Evolutionary conservation across 2,113 vertebrate species (phyloP).

Genomic region (Athene noctua): DNA sequence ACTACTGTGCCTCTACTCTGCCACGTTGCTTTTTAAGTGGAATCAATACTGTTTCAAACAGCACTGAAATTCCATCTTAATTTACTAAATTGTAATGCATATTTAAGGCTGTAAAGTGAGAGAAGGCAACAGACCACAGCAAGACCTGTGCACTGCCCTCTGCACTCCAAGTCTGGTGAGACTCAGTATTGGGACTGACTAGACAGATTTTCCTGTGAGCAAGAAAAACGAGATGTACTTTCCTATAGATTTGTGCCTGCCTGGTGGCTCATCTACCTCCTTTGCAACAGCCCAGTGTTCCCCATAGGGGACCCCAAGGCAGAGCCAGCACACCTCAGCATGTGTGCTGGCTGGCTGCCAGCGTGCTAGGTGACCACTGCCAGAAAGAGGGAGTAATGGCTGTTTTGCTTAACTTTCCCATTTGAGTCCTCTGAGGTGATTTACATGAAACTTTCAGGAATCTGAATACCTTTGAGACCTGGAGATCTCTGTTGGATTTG

Average conservation of each 20-base stretch:
- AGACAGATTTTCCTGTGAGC: background rate
- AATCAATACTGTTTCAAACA: background rate
- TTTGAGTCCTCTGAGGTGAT: background rate
- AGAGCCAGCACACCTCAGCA: background rate
- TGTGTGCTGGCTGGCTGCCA: background rate
- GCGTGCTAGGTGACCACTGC: background rate
- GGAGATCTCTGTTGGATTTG: background rate
- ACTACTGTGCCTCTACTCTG: background rate
- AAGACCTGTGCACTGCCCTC: background rate
- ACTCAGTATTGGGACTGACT: background rate
- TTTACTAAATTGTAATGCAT: background rate
- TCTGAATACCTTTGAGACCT: background rate
- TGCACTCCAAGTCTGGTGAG: background rate
- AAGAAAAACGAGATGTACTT: background rate
- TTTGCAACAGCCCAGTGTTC: background rate
- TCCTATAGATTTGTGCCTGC: background rate
- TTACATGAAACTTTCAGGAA: background rate
- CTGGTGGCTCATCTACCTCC: background rate
- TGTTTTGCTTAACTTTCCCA: background rate
- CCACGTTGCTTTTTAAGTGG: background rate
- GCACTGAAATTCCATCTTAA: background rate
- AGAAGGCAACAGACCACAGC: background rate
- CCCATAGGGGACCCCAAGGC: background rate
- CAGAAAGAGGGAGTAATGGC: background rate
- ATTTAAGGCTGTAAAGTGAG: background rate